Evolutionary conservation across 1,140 invertebrate species (phyloP).

Genomic region (Drosophila repletoides): DNA sequence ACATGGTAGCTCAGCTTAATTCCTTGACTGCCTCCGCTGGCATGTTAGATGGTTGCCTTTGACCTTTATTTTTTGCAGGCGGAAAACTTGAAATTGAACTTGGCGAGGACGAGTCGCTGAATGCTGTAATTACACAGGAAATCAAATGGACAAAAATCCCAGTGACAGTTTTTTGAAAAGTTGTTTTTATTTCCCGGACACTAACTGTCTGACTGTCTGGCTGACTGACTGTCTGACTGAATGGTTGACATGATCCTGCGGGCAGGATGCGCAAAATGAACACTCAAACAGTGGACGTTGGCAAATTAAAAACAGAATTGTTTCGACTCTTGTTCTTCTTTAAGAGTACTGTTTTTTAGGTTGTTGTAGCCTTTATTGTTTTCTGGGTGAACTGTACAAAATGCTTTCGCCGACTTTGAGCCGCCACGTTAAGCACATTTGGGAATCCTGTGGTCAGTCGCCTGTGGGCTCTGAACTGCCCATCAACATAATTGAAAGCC

Average conservation of each 20-base stretch:
- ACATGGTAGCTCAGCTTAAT: conserved; percentile 45
- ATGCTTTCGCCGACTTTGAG: conserved; percentile 27
- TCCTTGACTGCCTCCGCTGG: conserved; percentile 31
- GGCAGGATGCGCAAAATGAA: conserved; percentile 17
- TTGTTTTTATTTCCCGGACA: conserved; percentile 43
- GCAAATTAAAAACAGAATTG: conserved; percentile 47
- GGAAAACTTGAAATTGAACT: conserved; percentile 67
- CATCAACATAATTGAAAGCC: conserved; percentile 64
- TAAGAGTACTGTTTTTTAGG: conserved; percentile 4
- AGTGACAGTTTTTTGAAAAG: conserved; percentile 68
- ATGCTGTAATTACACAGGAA: conserved; percentile 66
- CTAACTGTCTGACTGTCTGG: conserved; percentile 8
- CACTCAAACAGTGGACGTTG: conserved; percentile 40
- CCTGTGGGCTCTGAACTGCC: neutral
- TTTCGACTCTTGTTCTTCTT: conserved; percentile 3
- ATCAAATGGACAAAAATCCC: conserved; percentile 73
- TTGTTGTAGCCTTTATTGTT: conserved; percentile 3
- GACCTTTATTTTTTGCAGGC: conserved; percentile 39
- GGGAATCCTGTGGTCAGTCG: neutral
- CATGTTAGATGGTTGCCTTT: conserved; percentile 36
- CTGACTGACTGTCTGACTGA: neutral
- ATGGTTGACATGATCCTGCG: conserved; percentile 26
- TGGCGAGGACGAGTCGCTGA: conserved; percentile 20
- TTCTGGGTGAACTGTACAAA: conserved; percentile 1
- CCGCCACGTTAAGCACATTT: conserved; percentile 16